phyloP scores from a whole-genome alignment of 2,113 vertebrate genomes.

The Electrona antarctica region DNA sequence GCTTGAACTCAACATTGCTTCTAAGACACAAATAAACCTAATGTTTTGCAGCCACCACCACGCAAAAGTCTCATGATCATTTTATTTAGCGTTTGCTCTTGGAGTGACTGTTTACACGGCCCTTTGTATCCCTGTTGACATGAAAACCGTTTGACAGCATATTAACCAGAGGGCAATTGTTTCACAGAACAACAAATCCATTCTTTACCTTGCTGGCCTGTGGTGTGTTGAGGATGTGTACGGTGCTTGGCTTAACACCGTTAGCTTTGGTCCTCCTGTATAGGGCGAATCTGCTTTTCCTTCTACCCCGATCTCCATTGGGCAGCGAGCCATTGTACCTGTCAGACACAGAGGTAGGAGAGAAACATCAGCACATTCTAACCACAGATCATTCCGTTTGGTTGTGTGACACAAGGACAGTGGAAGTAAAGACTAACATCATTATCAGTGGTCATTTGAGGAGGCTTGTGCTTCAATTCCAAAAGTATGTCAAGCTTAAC shows the following conservation, averaged over 20 bases:
- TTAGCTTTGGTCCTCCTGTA: slow-evolving; percentile 91
- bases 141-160: background rate
- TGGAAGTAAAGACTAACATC: too few relatives aligned
- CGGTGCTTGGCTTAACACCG: slow-evolving; percentile 93
- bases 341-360: slow-evolving; percentile 34
- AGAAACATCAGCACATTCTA: slow-evolving; percentile 36
- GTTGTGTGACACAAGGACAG: background rate
- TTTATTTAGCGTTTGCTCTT: too few relatives aligned
- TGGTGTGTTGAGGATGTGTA: slow-evolving; percentile 93
- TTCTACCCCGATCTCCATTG: slow-evolving; percentile 91
- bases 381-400: slow-evolving; percentile 9
- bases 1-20: slow-evolving; percentile 27
- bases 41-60: too few relatives aligned
- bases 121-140: too few relatives aligned
- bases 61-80: too few relatives aligned
- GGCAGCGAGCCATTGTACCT: slow-evolving; percentile 98
- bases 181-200: slow-evolving; percentile 7
- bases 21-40: too few relatives aligned
- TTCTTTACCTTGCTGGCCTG: slow-evolving; percentile 91
- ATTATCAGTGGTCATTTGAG: too few relatives aligned
- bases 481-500: too few relatives aligned
- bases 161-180: slow-evolving; percentile 3
- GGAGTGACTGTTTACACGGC: too few relatives aligned
- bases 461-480: too few relatives aligned
- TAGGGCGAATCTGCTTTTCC: slow-evolving; percentile 97